Base-by-base conservation (phyloP, 2,888 invertebrate species). In the Drosophila merina region DNA sequence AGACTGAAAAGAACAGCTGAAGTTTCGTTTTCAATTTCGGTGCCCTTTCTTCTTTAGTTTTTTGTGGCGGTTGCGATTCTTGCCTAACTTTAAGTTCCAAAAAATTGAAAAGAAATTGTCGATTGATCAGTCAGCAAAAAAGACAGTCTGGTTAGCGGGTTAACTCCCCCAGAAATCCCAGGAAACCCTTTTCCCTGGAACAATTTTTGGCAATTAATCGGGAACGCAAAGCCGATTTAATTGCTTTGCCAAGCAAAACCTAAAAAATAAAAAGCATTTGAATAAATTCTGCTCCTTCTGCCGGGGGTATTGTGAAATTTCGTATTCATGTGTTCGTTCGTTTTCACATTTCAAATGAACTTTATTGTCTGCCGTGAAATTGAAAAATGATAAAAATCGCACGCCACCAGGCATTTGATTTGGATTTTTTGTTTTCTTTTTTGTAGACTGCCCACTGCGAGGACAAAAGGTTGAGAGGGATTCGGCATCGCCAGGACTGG, bases 331-430 rank as follows among this genome's bases (percentile, higher is more conserved):
- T 45, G 47, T 58, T 59, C 40, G 54, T 50, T 36, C 40, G 54
- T 50, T 36, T 64, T 48, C 48, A 52, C 49, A 68, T 83, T 67
- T 50, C 57, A 76, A 73, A 57, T 59, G 68, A 62, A 66, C 64
- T 57, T 76, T 74, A 77, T 85, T 89, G 89, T 88, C 89, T 89
- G 90, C 88, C 76, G 80, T 76, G 76, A 89, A 86, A 88, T 89
- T 88, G 86, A 89, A 89, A 89, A 87, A 89, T 89, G 79, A 89
- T 88, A 88, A 82, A 79, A 89, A 89, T 89, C 84, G 70, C 69
- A 78, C 31, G 81, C 75, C 83, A 82, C 70, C 74, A 76, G 77
- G 76, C 75, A 74, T 75, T 60, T 75, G 50, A 66, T 67, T 66
- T 36, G 42, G 28, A 5, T 54, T 38, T 49, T 12, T 45, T n/a